Evolutionary conservation across 2,888 invertebrate genomes (phyloP).

Genomic region (Leucania comma): DNA sequence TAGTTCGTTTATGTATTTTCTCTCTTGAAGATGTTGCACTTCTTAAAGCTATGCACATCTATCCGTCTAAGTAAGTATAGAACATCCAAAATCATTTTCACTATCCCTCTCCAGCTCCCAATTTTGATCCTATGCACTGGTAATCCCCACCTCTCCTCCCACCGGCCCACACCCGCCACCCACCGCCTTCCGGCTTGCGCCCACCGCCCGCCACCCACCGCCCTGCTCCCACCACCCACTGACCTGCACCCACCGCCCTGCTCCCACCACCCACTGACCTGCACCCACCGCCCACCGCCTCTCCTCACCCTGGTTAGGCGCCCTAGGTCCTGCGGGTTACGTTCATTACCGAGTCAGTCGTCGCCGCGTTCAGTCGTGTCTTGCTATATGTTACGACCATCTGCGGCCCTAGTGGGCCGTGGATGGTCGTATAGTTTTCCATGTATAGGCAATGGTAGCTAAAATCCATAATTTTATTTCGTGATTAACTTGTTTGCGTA

Average conservation of each 20-base stretch:
- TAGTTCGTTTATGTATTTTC: conserved; percentile 16
- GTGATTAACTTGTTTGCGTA: background rate
- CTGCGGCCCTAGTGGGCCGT: conserved; percentile 37
- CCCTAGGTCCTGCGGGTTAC: background rate
- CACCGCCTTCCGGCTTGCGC: background rate
- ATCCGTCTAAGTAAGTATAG: conserved; percentile 32
- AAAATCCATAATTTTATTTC: too few relatives aligned
- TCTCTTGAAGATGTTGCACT: conserved; percentile 25
- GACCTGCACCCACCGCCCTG: background rate
- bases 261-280: background rate
- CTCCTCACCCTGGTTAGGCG: background rate
- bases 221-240: background rate
- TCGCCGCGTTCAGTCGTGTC: conserved; percentile 14
- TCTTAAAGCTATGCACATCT: background rate
- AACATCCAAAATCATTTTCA: conserved; percentile 2
- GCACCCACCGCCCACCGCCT: background rate
- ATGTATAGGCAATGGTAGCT: conserved; percentile 1
- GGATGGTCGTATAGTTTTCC: conserved; percentile 23
- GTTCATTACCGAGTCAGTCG: conserved; percentile 16
- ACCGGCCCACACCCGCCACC: background rate
- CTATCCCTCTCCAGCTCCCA: background rate
- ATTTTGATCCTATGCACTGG: conserved; percentile 1
- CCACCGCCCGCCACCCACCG: background rate
- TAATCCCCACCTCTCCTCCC: background rate
- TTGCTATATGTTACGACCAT: conserved; percentile 16